Evolutionary conservation across 2,113 vertebrate species (phyloP).

Genomic region (Myotis brandtii): DNA sequence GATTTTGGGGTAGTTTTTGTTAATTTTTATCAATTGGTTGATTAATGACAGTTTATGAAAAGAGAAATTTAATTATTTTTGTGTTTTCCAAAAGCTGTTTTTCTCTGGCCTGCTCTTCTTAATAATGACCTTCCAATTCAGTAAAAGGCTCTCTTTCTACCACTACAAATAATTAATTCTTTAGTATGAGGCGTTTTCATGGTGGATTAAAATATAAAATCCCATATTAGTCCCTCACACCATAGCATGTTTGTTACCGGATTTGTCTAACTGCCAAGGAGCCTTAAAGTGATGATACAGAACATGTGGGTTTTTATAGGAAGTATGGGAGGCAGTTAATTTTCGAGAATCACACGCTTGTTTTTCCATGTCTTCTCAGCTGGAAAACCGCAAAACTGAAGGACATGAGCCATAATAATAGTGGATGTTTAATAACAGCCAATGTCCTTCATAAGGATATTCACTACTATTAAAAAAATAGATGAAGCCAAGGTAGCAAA

Average conservation of each 20-base stretch:
- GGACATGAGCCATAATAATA: background rate
- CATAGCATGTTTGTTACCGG: background rate
- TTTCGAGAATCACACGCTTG: background rate
- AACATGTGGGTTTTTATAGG: background rate
- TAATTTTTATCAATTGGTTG: background rate
- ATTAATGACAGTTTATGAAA: background rate
- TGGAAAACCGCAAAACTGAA: background rate
- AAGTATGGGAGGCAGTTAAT: background rate
- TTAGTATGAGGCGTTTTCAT: background rate
- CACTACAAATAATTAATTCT: background rate
- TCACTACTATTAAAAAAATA: no score
- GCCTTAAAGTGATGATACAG: background rate
- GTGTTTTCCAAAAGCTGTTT: background rate
- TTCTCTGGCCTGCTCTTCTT: background rate
- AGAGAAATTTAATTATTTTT: background rate
- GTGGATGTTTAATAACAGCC: background rate
- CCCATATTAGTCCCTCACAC: background rate
- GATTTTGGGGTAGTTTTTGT: background rate
- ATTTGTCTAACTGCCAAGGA: background rate
- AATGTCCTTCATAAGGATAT: background rate
- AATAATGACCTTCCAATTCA: background rate
- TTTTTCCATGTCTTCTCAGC: background rate
- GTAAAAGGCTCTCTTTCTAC: background rate
- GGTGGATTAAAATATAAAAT: background rate
- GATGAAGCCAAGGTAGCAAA: no score